Base-by-base conservation (phyloP, 1,140 invertebrate genomes). In the Penaeus japonicus region DNA sequence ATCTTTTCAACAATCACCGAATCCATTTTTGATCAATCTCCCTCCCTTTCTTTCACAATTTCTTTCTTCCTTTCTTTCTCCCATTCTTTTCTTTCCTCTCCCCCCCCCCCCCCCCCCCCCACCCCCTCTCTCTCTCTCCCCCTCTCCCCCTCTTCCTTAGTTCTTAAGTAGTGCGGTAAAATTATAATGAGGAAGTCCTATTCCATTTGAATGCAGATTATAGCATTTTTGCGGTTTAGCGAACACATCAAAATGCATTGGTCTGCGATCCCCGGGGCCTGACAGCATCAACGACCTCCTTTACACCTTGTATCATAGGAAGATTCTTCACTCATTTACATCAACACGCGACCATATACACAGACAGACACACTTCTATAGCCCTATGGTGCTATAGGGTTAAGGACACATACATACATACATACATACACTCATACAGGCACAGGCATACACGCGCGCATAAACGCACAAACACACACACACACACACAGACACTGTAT, bases 171-270 rank as follows among this genome's bases (percentile, higher is more conserved):
- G 70, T 73, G 70, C 30, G 70, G 70, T 73, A 73, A 73, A 73
- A 73, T 73, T 73, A 73, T 73, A 73, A 73, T 73, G 70, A 73
- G 70, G 27, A 73, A 32, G 15, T 27, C 35, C 70, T 73, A 27
- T 73, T 73, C 35, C 70, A 73, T 73, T 73, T 73, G 70, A 32
- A 73, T 73, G 70, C 70, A 73, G 70, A 73, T 73, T 73, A 32
- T 73, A 73, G 70, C 70, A 73, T 73, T 30, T 27, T 32, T 73
- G 70, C 35, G 70, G 70, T 73, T 73, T 73, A 24, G 70, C 70
- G 70, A 32, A 73, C 70, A 73, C 70, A 73, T 73, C 70, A 73
- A 73, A 73, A 73, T 73, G 70, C 70, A 73, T 73, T 73, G 27
- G 70, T 30, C 70, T 27, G 70, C n/a, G 27, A 32, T 73, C 70